Evolutionary conservation across 1,140 invertebrate species (phyloP), one percentile per base, ranked within the genome.

Genomic region (Heliothis subflexa): DNA sequence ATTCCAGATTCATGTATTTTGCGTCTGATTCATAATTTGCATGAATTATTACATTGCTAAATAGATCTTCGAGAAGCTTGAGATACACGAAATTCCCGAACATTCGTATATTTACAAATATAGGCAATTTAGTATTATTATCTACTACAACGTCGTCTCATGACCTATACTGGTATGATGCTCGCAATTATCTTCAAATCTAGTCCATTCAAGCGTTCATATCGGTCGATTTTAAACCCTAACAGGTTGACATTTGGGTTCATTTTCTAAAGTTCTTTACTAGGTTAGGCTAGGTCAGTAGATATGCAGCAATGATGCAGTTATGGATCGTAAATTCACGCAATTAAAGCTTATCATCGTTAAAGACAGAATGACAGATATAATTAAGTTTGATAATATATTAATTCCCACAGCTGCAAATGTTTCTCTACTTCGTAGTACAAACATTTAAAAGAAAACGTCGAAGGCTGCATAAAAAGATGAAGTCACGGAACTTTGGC

Each of bases 81-180:
- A 45, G 57, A 45, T 14, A 10, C 9, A 18, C 9, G 50, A 52
- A 68, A 50, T 68, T 4, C 64, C 64, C n/a, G 28, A n/a, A 52
- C 13, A 28, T 52, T 14, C 3, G 18, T 25, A 52, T 18, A 25
- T 50, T 49, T 68, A 64, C n/a, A 64, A 64, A 64, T 64, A 21
- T 64, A 33, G 11, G 47, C 49, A 68, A 68, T 68, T 68, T 50
- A 68, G 12, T 52, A 49, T 68, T 28, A 68, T 68, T 52, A 68
- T 68, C 64, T 52, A 50, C 45, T 18, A 68, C 47, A 68, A n/a
- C 64, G 21, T 68, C 64, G 28, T 68, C 28, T 47, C 21, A 9
- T 68, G 64, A 68, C 64, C 64, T 52, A 21, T 68, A 52, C 40
- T 13, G 45, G 45, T 50, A 13, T 4, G 45, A 68, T 68, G 64